Evolutionary conservation across 2,888 invertebrate genomes (phyloP).

Genomic region (Cancer borealis): DNA sequence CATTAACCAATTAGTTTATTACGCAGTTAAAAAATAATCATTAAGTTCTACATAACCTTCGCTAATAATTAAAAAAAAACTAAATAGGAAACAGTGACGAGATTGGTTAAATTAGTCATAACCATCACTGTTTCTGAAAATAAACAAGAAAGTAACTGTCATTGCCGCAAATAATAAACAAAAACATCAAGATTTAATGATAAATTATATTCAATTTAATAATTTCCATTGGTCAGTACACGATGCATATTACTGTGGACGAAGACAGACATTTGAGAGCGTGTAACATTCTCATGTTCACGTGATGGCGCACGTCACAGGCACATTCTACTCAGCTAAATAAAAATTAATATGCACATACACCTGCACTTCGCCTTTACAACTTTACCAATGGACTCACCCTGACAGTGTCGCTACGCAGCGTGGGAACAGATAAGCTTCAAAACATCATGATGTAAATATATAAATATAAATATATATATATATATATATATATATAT

Average conservation of each 20-base stretch:
- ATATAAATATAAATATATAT: conserved; percentile 50
- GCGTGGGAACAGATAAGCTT: not conserved
- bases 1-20: no score
- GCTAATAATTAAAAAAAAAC: not conserved
- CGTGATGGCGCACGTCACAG: not conserved
- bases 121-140: not conserved
- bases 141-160: not conserved
- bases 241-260: not conserved
- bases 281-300: not conserved
- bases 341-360: not conserved
- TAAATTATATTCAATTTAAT: not conserved
- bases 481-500: conserved; percentile 54
- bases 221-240: not conserved
- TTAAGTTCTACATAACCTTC: not conserved
- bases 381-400: not conserved
- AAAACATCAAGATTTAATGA: not conserved
- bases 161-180: not conserved
- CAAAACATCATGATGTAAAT: not conserved
- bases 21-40: no score
- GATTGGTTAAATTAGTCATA: not conserved
- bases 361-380: not conserved
- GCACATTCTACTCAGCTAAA: not conserved
- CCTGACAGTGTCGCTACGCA: not conserved
- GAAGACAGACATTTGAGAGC: not conserved
- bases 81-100: not conserved